Percentiles rank a stretch among this genome's conserved stretches.
Evolutionary conservation across 64 coral and sea anemone species (phyloP).

Genomic region (Montipora efflorescens): DNA sequence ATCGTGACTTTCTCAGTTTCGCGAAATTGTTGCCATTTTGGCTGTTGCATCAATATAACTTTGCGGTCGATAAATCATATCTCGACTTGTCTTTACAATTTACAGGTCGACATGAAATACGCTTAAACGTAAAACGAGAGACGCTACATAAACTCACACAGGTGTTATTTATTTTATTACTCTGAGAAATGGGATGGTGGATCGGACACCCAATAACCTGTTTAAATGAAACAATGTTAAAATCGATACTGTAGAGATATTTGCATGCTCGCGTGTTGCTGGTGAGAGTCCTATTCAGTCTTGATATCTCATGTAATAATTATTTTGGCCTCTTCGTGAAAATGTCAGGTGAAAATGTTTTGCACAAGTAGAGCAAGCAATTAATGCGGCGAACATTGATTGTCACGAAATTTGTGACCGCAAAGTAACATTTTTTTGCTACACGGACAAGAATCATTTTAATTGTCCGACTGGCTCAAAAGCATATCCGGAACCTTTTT

Average conservation of each 20-base stretch:
- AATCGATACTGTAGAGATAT: background rate
- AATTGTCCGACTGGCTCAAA: background rate
- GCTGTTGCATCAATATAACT: background rate
- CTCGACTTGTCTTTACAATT: background rate
- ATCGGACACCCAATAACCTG: background rate
- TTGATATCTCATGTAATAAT: background rate
- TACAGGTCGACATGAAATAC: background rate
- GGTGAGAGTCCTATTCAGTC: background rate
- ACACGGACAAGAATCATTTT: background rate
- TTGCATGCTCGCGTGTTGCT: constrained; percentile 3
- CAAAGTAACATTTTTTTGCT: background rate
- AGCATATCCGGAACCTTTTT: background rate
- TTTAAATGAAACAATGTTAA: background rate
- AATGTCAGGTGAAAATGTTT: background rate
- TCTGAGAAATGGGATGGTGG: background rate
- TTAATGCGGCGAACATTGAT: background rate
- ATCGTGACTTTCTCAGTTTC: constrained; percentile 14
- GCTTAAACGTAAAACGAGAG: background rate
- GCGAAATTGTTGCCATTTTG: background rate
- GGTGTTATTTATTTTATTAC: background rate
- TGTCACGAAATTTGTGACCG: constrained; percentile 11
- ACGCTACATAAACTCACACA: background rate
- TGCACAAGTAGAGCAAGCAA: constrained; percentile 1
- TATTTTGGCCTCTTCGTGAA: background rate
- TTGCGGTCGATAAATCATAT: background rate